Conservation (phyloP, 1,140 invertebrate genomes). For the Oedothorax gibbosus region DNA sequence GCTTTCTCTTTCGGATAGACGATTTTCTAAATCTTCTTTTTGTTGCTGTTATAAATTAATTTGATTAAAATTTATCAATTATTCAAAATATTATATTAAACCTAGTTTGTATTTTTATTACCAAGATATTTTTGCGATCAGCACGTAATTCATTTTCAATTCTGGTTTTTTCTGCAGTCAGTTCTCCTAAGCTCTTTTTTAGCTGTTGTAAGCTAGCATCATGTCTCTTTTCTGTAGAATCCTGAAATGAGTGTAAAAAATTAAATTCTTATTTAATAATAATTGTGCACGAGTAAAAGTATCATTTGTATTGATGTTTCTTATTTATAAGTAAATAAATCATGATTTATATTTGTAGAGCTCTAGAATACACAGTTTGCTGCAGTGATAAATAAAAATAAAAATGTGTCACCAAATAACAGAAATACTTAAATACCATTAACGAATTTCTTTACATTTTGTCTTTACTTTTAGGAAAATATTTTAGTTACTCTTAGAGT, state of each 20-base stretch:
- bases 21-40: conserved; percentile 72
- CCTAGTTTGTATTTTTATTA: conserved; percentile 49
- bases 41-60: conserved; percentile 67
- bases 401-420: no score
- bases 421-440: no score
- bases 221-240: conserved; percentile 38
- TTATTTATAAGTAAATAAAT: no score
- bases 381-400: no score
- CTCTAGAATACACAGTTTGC: no score
- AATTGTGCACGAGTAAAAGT: no score
- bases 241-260: conserved; percentile 6
- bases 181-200: conserved; percentile 73
- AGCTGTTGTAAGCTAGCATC: conserved; percentile 21
- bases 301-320: no score
- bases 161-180: conserved; percentile 83
- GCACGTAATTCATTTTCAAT: conserved; percentile 85
- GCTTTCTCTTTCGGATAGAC: conserved; percentile 33
- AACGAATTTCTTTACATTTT: no score
- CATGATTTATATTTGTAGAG: no score
- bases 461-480: no score
- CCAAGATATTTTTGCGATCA: conserved; percentile 80
- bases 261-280: no score
- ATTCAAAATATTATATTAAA: not conserved
- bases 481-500: no score
- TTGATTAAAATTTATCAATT: not conserved